Base-by-base conservation (phyloP, 2,888 invertebrate genomes). In the Portevinia maculata region DNA sequence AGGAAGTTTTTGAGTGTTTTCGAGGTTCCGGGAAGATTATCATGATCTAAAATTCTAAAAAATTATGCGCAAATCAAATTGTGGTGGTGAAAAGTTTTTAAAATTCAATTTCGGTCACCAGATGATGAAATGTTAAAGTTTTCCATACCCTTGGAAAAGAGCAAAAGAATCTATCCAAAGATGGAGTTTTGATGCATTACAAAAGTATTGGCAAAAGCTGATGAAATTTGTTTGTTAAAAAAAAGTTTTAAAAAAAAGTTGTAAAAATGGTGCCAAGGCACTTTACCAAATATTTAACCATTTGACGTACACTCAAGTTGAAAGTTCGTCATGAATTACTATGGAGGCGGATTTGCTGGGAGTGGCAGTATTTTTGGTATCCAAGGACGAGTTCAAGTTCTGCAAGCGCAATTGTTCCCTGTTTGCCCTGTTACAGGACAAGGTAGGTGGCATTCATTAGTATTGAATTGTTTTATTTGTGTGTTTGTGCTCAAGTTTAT, bases 361-460 rank as follows among this genome's bases (percentile, higher is more conserved):
- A 79, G 87, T 7, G 85, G 85, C 39, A 73, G 60, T 55, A 37
- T 74, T 41, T 70, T 79, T 59, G 84, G 76, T 41, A 44, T 84
- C 13, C 84, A 85, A 48, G 90, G 90, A 67, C 88, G 90, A 57
- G 90, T 91, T 60, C 90, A 90, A 84, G 88, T 87, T 85, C 71
- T 91, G 50, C 91, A 91, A 86, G 89, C 90, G 53, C 90, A 91
- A 76, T 85, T 91, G 53, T 91, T 91, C 88, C 91, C 91, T 44
- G 87, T 89, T 41, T 90, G 89, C 84, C 88, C 90, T 19, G 84
- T 91, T 57, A 88, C 90, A 28, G 83, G 83, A 60, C 83, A 78
- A 78, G 83, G 83, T 83, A 78, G 39, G 71, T 71, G 17, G 15
- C 8, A 11, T 9, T 7, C 11, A 11, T 3, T 8, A 3, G 9